Percentiles rank a stretch among this genome's conserved stretches.
These are phyloP conservation scores for Ciconia boyciana DNA, from an alignment of 2,113 vertebrate genomes.

Conservation along the genomic window DNA sequence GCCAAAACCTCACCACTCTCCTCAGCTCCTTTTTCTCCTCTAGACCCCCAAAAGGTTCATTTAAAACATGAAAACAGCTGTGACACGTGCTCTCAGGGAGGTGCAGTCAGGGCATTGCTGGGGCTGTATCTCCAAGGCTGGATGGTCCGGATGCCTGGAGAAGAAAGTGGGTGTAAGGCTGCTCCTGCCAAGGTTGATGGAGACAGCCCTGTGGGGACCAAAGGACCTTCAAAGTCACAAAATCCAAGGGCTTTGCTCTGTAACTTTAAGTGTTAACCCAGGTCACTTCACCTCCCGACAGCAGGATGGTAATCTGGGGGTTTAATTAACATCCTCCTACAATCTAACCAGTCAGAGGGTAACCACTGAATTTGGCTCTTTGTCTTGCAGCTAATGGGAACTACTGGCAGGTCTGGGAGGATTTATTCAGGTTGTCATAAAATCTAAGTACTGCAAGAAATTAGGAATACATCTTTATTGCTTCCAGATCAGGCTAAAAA, in stretches of 20 bases:
- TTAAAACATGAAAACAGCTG: not conserved
- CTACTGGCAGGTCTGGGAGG: not conserved
- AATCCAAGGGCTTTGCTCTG: not conserved
- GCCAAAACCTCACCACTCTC: not conserved
- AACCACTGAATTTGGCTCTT: not conserved
- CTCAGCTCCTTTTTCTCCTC: not conserved
- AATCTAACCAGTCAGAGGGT: not conserved
- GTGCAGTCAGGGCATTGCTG: not conserved
- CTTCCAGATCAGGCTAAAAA: conserved; percentile 9
- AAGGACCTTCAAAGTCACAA: not conserved
- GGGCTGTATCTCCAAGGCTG: not conserved
- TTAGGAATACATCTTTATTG: not conserved
- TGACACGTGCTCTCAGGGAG: not conserved
- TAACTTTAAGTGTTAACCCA: not conserved
- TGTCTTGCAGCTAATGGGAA: not conserved
- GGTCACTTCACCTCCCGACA: not conserved
- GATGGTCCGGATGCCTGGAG: not conserved
- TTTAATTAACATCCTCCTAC: not conserved
- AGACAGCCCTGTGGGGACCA: not conserved
- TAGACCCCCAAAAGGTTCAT: accelerated
- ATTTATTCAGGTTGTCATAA: not conserved
- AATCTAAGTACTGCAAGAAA: not conserved
- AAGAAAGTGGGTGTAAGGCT: not conserved
- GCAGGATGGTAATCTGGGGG: not conserved
- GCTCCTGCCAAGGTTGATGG: not conserved